Conservation (phyloP, 2,888 invertebrate genomes). For the Volucella inanis region DNA sequence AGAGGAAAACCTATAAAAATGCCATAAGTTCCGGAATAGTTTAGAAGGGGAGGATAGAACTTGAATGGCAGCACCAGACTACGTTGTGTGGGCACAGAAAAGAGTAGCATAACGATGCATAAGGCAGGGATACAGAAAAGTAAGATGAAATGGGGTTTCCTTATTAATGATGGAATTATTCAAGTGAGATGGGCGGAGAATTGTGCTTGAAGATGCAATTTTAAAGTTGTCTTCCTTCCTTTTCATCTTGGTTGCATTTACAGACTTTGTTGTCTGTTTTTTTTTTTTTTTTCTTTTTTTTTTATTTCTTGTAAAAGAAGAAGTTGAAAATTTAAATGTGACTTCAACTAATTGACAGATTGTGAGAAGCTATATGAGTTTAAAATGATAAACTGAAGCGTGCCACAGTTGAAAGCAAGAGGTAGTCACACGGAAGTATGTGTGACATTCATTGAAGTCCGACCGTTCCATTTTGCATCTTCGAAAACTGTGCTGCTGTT, state of each 20-base stretch:
- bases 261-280: background rate
- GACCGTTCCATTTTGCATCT: no score
- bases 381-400: background rate
- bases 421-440: no score
- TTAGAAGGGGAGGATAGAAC: conserved; percentile 3
- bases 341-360: conserved; percentile 35
- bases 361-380: conserved; percentile 10
- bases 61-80: conserved; percentile 33
- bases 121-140: conserved; percentile 13
- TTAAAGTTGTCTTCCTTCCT: conserved; percentile 32
- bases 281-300: background rate
- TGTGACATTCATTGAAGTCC: no score
- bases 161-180: conserved; percentile 73
- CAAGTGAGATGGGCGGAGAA: conserved; percentile 50
- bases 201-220: conserved; percentile 52
- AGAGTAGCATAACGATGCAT: conserved; percentile 19
- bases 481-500: no score
- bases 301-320: background rate
- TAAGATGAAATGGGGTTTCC: conserved; percentile 65
- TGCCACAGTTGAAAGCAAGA: no score
- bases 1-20: conserved; percentile 67
- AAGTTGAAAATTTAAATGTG: conserved; percentile 23
- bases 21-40: conserved; percentile 69
- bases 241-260: background rate
- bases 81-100: background rate